A percentile compares a stretch with the other conserved stretches of the same genome.
phyloP scores from a whole-genome alignment of 2,113 vertebrate genomes.

The Rhinoderma darwinii region DNA sequence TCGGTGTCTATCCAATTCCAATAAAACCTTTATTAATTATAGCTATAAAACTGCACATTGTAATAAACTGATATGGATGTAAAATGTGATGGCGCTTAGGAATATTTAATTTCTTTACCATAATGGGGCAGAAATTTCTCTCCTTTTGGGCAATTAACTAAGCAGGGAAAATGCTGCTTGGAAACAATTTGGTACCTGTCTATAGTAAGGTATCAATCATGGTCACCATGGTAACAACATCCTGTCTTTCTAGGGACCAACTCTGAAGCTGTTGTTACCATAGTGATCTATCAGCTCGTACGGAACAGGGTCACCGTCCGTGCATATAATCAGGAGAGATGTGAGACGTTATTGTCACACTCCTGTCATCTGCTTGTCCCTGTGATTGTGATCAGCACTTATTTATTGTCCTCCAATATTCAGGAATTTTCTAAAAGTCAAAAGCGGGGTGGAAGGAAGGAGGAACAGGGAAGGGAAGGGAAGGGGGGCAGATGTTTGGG shows the following conservation, averaged over 20 bases:
- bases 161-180: slow-evolving; percentile 58
- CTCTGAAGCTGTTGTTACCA: slow-evolving; percentile 74
- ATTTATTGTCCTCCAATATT: slow-evolving; percentile 2
- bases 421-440: slow-evolving; percentile 42
- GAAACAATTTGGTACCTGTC: slow-evolving; percentile 71
- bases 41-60: neutral
- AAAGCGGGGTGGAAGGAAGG: slow-evolving; percentile 57
- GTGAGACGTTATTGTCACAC: neutral
- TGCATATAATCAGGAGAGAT: slow-evolving; percentile 8
- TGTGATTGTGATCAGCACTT: slow-evolving; percentile 52
- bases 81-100: neutral
- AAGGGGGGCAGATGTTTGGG: slow-evolving; percentile 78
- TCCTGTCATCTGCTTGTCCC: slow-evolving; percentile 22
- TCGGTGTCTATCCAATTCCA: neutral
- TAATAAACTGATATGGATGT: neutral
- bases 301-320: slow-evolving; percentile 38
- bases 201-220: slow-evolving; percentile 63
- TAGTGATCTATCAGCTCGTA: slow-evolving; percentile 67
- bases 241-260: slow-evolving; percentile 72
- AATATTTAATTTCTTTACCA: neutral
- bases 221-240: slow-evolving; percentile 76
- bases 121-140: slow-evolving; percentile 18
- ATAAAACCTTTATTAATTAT: neutral
- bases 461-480: slow-evolving; percentile 12
- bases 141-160: slow-evolving; percentile 32